These are phyloP conservation scores for Hirtodrosophila trivittata DNA, from an alignment of 2,888 invertebrate species.

Conservation along the genomic window DNA sequence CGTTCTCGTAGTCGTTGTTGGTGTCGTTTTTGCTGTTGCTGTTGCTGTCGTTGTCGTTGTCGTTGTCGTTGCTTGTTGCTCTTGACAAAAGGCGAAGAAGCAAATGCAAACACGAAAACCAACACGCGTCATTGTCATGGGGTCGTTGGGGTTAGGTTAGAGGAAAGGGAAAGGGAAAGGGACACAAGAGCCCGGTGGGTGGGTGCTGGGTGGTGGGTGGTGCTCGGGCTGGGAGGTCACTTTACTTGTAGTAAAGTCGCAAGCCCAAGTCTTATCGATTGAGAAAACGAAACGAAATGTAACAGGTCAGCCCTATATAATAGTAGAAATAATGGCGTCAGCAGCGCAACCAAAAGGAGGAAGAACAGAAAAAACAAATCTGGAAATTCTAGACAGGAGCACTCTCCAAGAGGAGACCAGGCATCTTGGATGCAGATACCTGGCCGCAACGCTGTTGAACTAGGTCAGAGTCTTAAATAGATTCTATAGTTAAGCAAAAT, in stretches of 20 bases:
- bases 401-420: no score
- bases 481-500: no score
- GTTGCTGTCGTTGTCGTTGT: constrained; percentile 24
- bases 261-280: constrained; percentile 61
- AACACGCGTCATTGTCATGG: constrained; percentile 62
- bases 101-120: constrained; percentile 72
- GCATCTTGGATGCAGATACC: no score
- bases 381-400: neutral
- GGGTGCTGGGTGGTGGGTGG: neutral
- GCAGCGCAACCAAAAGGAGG: constrained; percentile 1
- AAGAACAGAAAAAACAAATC: constrained; percentile 7
- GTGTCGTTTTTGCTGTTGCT: constrained; percentile 16
- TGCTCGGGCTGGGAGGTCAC: constrained; percentile 1
- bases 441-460: no score
- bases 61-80: constrained; percentile 66
- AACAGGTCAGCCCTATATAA: constrained; percentile 58
- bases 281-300: constrained; percentile 56
- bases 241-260: constrained; percentile 27
- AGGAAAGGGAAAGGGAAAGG: neutral
- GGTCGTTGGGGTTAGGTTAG: constrained; percentile 35
- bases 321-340: constrained; percentile 43
- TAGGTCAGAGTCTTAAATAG: no score
- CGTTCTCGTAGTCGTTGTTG: constrained; percentile 28
- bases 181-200: neutral
- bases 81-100: constrained; percentile 69